Conservation (phyloP, 2,797 vertebrate genomes). For the Lophius americanus region DNA sequence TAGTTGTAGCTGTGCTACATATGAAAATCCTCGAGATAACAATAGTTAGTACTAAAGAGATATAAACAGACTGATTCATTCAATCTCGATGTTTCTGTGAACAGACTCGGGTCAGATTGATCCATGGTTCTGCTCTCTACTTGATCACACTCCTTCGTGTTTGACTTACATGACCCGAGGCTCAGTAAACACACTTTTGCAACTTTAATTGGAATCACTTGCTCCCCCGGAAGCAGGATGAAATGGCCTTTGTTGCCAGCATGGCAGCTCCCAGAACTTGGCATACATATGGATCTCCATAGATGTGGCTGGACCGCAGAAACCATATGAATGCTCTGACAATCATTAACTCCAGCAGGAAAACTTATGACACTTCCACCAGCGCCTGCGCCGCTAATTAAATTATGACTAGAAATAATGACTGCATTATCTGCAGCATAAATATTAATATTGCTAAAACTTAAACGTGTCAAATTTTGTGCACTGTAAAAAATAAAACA, state of each 20-base stretch:
- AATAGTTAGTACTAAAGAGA: constrained; percentile 4
- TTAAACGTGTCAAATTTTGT: no score
- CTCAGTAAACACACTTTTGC: constrained; percentile 76
- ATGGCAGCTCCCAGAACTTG: constrained; percentile 58
- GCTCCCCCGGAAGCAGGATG: constrained; percentile 72
- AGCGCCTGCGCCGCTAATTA: neutral
- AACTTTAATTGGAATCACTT: constrained; percentile 84
- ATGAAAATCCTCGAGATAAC: constrained; percentile 1
- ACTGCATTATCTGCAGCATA: neutral
- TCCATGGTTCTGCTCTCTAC: constrained; percentile 51
- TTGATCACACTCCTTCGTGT: constrained; percentile 65
- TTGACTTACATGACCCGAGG: constrained; percentile 75
- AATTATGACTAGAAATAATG: neutral
- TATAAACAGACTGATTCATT: constrained; percentile 19
- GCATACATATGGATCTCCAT: constrained; percentile 37
- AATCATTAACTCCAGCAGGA: neutral
- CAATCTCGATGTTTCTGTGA: constrained; percentile 41
- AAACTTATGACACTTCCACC: neutral
- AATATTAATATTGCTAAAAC: neutral
- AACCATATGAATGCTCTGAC: constrained; percentile 21
- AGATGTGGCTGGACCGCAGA: constrained; percentile 37
- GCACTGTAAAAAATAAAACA: no score
- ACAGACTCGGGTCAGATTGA: constrained; percentile 32
- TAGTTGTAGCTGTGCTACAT: neutral
- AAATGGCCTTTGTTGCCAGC: constrained; percentile 74